Evolutionary conservation across 2,888 invertebrate species (phyloP).

Genomic region (Campaea margaritaria): DNA sequence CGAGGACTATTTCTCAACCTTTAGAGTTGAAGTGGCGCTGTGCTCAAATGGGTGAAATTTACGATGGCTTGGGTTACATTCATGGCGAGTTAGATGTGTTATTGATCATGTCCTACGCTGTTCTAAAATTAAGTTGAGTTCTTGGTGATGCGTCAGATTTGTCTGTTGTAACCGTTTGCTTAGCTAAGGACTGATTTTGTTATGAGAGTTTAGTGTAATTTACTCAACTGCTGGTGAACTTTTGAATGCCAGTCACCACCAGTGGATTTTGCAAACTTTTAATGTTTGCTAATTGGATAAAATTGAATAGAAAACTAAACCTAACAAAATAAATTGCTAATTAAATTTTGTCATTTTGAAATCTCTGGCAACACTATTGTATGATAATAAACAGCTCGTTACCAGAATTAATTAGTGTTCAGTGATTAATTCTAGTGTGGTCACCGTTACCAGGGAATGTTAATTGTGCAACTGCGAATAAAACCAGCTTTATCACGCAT

Average conservation of each 20-base stretch:
- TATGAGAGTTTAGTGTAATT: too few relatives aligned
- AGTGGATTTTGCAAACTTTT: too few relatives aligned
- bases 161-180: background rate
- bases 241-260: too few relatives aligned
- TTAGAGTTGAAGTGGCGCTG: conserved; percentile 21
- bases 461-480: conserved; percentile 1
- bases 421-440: background rate
- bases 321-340: background rate
- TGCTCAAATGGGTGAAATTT: conserved; percentile 21
- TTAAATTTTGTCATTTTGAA: background rate
- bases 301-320: too few relatives aligned
- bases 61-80: conserved; percentile 26
- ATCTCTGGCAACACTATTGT: conserved; percentile 1
- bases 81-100: conserved; percentile 19
- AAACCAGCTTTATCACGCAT: conserved; percentile 12
- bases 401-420: background rate
- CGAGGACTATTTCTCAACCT: conserved; percentile 16
- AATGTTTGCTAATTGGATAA: too few relatives aligned
- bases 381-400: background rate
- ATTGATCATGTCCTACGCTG: conserved; percentile 24
- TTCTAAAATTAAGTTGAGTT: conserved; percentile 14
- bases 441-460: conserved; percentile 6
- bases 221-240: too few relatives aligned
- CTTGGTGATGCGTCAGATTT: background rate
- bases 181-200: too few relatives aligned